Percentiles rank a stretch among this genome's conserved stretches.
Evolutionary conservation across 2,113 vertebrate genomes (phyloP).

Genomic region (Saguinus midas): DNA sequence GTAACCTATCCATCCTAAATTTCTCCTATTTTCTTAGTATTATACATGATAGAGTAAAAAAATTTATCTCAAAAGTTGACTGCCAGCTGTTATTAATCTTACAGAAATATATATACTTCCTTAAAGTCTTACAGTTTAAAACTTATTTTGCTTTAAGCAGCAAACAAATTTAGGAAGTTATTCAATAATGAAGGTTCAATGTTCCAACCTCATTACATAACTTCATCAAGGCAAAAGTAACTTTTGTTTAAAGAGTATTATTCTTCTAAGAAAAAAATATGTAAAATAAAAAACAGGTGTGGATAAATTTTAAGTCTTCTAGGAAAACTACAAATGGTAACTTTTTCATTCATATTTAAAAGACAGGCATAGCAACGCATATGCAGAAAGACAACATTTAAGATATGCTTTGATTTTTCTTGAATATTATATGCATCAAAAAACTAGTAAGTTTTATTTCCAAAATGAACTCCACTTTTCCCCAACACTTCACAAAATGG

Average conservation of each 20-base stretch:
- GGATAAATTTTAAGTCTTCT: background rate
- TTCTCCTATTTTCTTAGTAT: background rate
- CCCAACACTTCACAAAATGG: background rate
- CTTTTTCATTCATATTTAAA: background rate
- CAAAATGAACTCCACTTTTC: slow-evolving; percentile 1
- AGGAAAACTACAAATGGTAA: background rate
- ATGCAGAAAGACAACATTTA: background rate
- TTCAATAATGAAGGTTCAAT: background rate
- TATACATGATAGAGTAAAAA: background rate
- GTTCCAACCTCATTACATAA: background rate
- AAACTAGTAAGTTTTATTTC: slow-evolving; percentile 7
- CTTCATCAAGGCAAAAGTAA: slow-evolving; percentile 16
- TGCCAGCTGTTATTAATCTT: background rate
- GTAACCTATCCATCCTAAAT: background rate
- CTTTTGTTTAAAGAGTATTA: slow-evolving; percentile 28
- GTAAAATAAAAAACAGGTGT: background rate
- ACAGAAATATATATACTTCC: background rate
- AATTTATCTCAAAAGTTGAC: slow-evolving; percentile 2
- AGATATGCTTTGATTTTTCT: background rate
- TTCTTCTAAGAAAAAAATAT: slow-evolving; percentile 7
- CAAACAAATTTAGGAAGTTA: background rate
- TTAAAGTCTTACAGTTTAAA: slow-evolving; percentile 22
- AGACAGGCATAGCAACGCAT: background rate
- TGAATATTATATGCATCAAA: background rate
- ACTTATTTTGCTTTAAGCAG: background rate